Base-by-base conservation (phyloP, 1,140 invertebrate genomes). In the Conus betulinus region DNA sequence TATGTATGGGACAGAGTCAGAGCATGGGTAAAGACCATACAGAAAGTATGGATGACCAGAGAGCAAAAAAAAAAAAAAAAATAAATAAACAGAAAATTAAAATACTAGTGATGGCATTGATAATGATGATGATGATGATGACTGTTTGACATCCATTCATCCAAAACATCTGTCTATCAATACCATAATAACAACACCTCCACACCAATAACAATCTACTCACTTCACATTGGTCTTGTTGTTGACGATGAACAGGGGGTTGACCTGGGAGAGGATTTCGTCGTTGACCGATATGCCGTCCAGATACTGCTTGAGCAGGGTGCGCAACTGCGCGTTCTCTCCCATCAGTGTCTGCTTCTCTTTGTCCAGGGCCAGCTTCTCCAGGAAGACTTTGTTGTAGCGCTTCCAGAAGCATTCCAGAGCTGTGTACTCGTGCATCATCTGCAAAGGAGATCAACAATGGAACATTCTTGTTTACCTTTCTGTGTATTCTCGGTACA, bases 321-420 rank as follows among this genome's bases (percentile, higher is more conserved):
- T 93, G 52, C 95, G 88, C 63, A 96, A 91, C 86, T 95, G 93
- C 85, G 93, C 90, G 90, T 96, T 96, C 89, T 95, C 95, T 39
- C 71, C 78, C 39, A 92, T 76, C 78, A 95, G 78, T 0, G 90
- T 91, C 82, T 92, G 91, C 82, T 93, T 94, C 89, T 96, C 95
- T 89, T 95, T 95, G 81, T 95, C 93, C 71, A 95, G 88, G 17
- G 94, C 94, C 15, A 94, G 87, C 71, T 94, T 95, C 89, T 96
- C 95, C 53, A 96, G 89, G 39, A 93, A 85, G 0, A 95, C 95
- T 90, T 95, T 95, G 91, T 95, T 95, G 90, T 93, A 95, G 20
- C 95, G 90, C 87, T 95, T 95, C 95, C 95, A 95, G 90, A 95
- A 95, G 88, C 95, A 95, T 67, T 95, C 95, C 88, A 95, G 81